Evolutionary conservation across 1,140 invertebrate species (phyloP), one percentile per base, ranked within the genome.

Genomic region (Tetramorium parvispinum): DNA sequence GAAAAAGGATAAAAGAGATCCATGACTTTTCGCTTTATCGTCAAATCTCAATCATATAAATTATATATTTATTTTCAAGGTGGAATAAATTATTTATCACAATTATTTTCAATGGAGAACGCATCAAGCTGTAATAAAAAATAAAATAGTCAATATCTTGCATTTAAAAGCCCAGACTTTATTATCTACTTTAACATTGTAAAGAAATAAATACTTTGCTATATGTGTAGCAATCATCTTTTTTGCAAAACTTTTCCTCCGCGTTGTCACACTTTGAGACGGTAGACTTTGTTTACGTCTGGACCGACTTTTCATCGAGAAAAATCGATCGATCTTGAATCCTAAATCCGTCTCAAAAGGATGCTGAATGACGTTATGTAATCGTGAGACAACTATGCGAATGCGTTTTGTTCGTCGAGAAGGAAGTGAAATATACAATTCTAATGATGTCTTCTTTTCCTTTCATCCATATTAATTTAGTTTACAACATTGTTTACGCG

Each of bases 351-450:
- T 49, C 59, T 78, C n/a, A 24, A 10, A 73, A 83, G 78, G 85
- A 87, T 85, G 79, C 66, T 76, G 78, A 85, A 89, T 85, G 66
- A 40, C 59, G 65, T 89, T 89, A 87, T 51, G 70, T 68, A 89
- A 89, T 37, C 18, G 73, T 40, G 57, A 63, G 59, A 85, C 86
- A 75, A 71, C 16, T 59, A 78, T 83, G 24, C 76, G 68, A 87
- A 82, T 43, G 63, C 37, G 63, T 86, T 65, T 46, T 18, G 21
- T 55, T 40, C 55, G 78, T 18, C 57, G 87, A 57, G 11, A 63
- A 68, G 76, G 70, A 88, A 77, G 83, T 73, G 27, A 83, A 73
- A 75, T 83, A 73, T 83, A 73, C 79, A 83, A 83, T 73, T 83
- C 79, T n/a, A 83, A 83, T 59, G 53, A 59, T 59, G 40, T 82